Evolutionary conservation across 2,113 vertebrate species (phyloP).

Genomic region (Girardinichthys multiradiatus): DNA sequence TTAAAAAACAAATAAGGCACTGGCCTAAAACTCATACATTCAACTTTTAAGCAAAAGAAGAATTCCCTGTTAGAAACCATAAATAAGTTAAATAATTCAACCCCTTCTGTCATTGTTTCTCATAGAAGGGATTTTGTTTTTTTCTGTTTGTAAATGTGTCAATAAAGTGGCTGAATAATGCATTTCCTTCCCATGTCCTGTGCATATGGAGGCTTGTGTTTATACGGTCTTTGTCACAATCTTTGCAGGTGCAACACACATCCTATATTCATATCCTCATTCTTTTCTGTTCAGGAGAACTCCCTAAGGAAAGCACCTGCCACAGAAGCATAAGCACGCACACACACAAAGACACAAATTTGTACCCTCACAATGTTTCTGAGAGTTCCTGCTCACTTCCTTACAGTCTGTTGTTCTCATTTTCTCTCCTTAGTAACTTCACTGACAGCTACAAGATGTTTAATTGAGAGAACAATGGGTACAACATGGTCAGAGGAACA

Average conservation of each 20-base stretch:
- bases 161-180: conserved; percentile 41
- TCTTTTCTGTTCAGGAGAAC: conserved; percentile 68
- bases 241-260: conserved; percentile 74
- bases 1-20: too few relatives aligned
- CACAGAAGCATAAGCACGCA: conserved; percentile 13
- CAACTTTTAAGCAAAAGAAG: background rate
- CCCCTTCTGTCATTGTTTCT: background rate
- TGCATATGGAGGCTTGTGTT: conserved; percentile 24
- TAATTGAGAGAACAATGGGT: conserved; percentile 50
- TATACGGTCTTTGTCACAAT: conserved; percentile 60
- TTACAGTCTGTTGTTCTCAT: conserved; percentile 16
- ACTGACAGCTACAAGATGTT: conserved; percentile 35
- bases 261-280: conserved; percentile 82
- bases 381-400: conserved; percentile 26
- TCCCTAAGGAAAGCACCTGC: conserved; percentile 78
- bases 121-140: background rate
- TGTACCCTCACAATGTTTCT: conserved; percentile 3
- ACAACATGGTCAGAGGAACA: conserved; percentile 37
- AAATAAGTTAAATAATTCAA: conserved; percentile 6
- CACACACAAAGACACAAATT: conserved; percentile 20
- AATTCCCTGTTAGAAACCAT: background rate
- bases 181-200: conserved; percentile 64
- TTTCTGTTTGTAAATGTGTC: conserved; percentile 21
- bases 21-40: background rate
- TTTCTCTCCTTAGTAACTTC: conserved; percentile 14